These are phyloP conservation scores for Erethizon dorsatum DNA, from an alignment of 2,797 vertebrate genomes.

Conservation along the genomic window DNA sequence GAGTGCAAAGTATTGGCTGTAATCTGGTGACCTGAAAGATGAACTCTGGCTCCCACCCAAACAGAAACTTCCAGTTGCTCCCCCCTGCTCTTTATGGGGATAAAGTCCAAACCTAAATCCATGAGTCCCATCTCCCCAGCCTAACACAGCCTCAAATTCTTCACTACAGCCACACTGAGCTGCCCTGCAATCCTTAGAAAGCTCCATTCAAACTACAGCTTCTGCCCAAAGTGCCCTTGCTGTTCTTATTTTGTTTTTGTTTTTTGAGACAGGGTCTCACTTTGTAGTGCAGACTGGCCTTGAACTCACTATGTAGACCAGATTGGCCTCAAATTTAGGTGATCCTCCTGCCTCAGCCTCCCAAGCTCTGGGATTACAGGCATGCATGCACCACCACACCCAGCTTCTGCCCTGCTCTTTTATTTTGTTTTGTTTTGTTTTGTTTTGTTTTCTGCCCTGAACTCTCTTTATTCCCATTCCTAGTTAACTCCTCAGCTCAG, in stretches of 20 bases:
- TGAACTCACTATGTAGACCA: background rate
- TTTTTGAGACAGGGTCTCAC: background rate
- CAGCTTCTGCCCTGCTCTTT: background rate
- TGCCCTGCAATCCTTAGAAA: background rate
- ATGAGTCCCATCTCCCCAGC: background rate
- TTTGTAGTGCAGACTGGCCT: background rate
- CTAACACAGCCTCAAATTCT: background rate
- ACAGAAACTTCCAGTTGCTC: background rate
- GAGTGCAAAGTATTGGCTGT: background rate
- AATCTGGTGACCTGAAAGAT: background rate
- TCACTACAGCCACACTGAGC: background rate
- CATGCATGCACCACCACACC: background rate
- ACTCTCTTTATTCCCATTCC: background rate
- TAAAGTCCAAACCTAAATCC: constrained; percentile 56
- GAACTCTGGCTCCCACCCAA: background rate
- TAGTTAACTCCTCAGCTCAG: background rate
- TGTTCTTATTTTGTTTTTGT: too few species aligned
- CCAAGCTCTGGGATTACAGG: background rate
- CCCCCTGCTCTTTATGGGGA: background rate
- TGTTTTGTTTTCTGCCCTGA: background rate
- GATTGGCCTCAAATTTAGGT: background rate
- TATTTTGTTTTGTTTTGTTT: too few species aligned
- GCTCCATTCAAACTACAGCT: background rate
- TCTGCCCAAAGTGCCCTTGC: background rate
- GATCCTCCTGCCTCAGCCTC: background rate